Conservation (phyloP, 2,888 invertebrate species). For the Andrena bucephala region DNA sequence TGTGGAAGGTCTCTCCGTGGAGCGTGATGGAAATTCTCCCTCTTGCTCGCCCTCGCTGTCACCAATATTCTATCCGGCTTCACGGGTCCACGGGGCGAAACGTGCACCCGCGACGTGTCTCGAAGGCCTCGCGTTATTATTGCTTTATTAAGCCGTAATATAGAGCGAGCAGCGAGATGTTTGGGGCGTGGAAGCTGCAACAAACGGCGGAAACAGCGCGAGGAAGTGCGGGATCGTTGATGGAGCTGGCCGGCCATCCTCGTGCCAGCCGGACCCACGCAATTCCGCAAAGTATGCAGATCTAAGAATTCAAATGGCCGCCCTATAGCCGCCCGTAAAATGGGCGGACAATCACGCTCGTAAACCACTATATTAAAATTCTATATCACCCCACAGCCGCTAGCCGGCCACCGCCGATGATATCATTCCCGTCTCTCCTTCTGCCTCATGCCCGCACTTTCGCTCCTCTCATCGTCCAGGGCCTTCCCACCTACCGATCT, state of each 20-base stretch:
- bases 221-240: constrained; percentile 53
- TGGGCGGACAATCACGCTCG: constrained; percentile 84
- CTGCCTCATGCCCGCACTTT: constrained; percentile 32
- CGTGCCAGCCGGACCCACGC: constrained; percentile 76
- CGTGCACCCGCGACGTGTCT: constrained; percentile 48
- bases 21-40: constrained; percentile 50
- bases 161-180: constrained; percentile 77
- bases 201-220: constrained; percentile 24
- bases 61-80: constrained; percentile 50
- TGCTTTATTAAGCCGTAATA: constrained; percentile 83
- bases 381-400: constrained; percentile 78
- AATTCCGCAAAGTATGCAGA: constrained; percentile 84
- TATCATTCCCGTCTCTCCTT: constrained; percentile 43
- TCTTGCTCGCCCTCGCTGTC: background rate
- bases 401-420: constrained; percentile 47
- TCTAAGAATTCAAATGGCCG: constrained; percentile 85
- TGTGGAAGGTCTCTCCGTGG: constrained; percentile 29
- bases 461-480: constrained; percentile 45
- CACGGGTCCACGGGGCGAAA: constrained; percentile 42
- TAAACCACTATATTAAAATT: constrained; percentile 85
- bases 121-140: constrained; percentile 48
- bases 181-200: constrained; percentile 72
- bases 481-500: constrained; percentile 67
- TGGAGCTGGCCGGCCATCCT: constrained; percentile 54
- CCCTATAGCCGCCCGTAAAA: constrained; percentile 82